These are phyloP conservation scores for Trilocha varians DNA, from an alignment of 2,888 invertebrate species.

Conservation along the genomic window DNA sequence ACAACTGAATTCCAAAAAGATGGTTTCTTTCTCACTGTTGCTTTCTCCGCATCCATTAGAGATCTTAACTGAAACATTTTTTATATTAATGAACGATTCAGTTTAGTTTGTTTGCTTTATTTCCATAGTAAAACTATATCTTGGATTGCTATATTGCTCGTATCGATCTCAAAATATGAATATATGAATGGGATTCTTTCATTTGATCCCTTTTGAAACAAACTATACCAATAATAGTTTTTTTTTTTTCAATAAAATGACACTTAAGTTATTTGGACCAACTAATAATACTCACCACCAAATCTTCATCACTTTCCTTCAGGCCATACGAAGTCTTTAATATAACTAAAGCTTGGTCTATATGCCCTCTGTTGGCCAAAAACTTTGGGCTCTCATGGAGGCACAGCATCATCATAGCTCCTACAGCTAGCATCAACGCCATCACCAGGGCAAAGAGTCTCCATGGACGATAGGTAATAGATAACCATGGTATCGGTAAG, in stretches of 20 bases:
- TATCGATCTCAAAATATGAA: too few relatives aligned
- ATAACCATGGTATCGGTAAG: slow-evolving; percentile 31
- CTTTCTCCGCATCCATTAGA: not conserved
- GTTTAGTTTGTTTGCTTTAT: too few relatives aligned
- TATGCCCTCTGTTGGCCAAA: slow-evolving; percentile 69
- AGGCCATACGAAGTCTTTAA: slow-evolving; percentile 14
- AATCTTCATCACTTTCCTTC: slow-evolving; percentile 9
- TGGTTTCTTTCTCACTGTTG: not conserved
- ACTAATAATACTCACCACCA: slow-evolving; percentile 7
- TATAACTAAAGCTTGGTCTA: slow-evolving; percentile 58
- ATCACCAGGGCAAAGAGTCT: slow-evolving; percentile 70
- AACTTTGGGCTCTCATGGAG: slow-evolving; percentile 83
- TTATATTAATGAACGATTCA: too few relatives aligned
- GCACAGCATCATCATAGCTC: slow-evolving; percentile 63
- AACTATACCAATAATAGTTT: too few relatives aligned
- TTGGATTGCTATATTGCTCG: too few relatives aligned
- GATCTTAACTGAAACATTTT: slow-evolving; percentile 5
- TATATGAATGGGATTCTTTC: too few relatives aligned
- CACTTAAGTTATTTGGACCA: too few relatives aligned
- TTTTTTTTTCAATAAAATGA: too few relatives aligned
- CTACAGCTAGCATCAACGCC: slow-evolving; percentile 30
- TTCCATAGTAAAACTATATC: too few relatives aligned
- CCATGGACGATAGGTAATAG: slow-evolving; percentile 76
- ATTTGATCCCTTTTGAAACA: too few relatives aligned
- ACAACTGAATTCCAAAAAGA: slow-evolving; percentile 4